These are phyloP conservation scores for Mus spretus DNA, from an alignment of 2,797 vertebrate genomes.

Conservation along the genomic window DNA sequence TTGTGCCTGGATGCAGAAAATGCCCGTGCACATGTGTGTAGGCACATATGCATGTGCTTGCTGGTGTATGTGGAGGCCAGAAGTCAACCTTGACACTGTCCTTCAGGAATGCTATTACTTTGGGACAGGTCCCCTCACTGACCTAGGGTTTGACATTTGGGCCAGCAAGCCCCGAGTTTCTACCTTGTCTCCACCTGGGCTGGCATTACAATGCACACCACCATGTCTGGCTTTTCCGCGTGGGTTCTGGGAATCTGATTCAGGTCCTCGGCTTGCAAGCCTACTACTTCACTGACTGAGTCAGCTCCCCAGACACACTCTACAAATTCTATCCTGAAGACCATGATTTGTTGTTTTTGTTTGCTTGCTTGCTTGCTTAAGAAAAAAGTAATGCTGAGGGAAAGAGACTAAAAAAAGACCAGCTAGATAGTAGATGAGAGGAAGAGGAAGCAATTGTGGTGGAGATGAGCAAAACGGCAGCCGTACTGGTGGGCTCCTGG, in stretches of 20 bases:
- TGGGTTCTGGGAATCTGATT: background rate
- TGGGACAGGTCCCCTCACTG: background rate
- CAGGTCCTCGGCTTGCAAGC: background rate
- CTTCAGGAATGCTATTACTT: background rate
- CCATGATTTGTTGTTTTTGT: background rate
- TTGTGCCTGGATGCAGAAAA: background rate
- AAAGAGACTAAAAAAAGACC: background rate
- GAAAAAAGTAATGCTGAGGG: background rate
- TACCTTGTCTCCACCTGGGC: background rate
- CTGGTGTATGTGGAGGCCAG: background rate
- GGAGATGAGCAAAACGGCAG: background rate
- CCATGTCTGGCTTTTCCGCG: background rate
- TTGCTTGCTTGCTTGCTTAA: background rate
- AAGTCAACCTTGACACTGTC: background rate
- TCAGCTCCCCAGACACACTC: background rate
- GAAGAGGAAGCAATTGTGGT: background rate
- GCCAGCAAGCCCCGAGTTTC: background rate
- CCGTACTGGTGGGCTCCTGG: accelerated
- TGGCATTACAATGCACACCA: background rate
- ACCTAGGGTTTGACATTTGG: background rate
- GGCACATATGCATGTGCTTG: background rate
- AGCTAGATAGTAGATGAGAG: background rate
- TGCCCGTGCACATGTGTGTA: no score
- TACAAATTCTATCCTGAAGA: background rate
- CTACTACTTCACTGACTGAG: background rate